Percentiles rank a stretch among this genome's conserved stretches.
phyloP scores from a whole-genome alignment of 2,888 invertebrate species.

The Endomychus coccineus region DNA sequence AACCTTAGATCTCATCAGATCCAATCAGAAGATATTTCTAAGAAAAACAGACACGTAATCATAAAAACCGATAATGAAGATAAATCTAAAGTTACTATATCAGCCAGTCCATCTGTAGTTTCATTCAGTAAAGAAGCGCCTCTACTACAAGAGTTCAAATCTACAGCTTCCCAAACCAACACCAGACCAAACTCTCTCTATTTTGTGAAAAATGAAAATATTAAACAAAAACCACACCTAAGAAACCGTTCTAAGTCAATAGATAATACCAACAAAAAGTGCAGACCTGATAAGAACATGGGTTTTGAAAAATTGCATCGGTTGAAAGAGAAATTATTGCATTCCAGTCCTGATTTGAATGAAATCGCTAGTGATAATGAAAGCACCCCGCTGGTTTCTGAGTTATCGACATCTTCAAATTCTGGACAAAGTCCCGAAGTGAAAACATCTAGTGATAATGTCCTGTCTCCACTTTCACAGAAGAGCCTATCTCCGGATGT shows the following conservation, averaged over 20 bases:
- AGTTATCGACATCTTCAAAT: constrained; percentile 35
- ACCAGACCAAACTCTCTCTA: constrained; percentile 32
- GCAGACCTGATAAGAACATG: constrained; percentile 25
- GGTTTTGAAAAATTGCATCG: constrained; percentile 35
- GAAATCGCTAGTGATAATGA: constrained; percentile 53
- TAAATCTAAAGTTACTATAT: constrained; percentile 26
- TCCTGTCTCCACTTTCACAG: constrained; percentile 28
- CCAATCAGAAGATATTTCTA: constrained; percentile 19
- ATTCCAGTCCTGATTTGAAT: constrained; percentile 38
- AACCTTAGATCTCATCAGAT: constrained; percentile 22
- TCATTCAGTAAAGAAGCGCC: constrained; percentile 25
- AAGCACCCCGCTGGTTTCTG: constrained; percentile 58
- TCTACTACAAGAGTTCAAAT: constrained; percentile 26
- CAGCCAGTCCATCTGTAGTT: constrained; percentile 24
- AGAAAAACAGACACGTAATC: constrained; percentile 34
- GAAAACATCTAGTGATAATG: constrained; percentile 32
- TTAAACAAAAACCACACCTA: constrained; percentile 19
- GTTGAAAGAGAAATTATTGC: constrained; percentile 39
- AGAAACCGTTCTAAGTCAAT: constrained; percentile 37
- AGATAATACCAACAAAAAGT: constrained; percentile 28
- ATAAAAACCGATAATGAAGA: constrained; percentile 32
- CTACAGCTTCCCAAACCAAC: constrained; percentile 24
- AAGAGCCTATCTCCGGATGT: constrained; percentile 29
- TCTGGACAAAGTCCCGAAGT: constrained; percentile 31
- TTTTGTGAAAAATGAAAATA: constrained; percentile 28